Conservation (phyloP, 2,797 vertebrate genomes). For the Scleropages formosus region DNA sequence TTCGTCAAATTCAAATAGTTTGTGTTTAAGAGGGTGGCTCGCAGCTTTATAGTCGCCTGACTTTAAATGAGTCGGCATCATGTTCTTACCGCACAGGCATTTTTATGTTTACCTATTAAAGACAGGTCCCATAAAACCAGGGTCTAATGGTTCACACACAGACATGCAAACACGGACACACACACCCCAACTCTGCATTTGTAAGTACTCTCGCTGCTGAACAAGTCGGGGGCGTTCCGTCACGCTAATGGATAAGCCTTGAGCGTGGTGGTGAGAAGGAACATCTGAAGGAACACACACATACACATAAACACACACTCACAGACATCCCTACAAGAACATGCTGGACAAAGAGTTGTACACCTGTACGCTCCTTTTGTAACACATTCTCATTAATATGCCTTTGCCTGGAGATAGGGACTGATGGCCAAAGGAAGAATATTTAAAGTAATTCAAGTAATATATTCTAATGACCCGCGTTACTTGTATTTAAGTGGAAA, state of each 20-base stretch:
- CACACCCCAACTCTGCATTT: background rate
- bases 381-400: too few species aligned
- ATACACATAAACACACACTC: too few species aligned
- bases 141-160: constrained; percentile 31
- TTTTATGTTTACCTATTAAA: constrained; percentile 47
- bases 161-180: constrained; percentile 15
- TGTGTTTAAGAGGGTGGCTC: constrained; percentile 36
- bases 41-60: constrained; percentile 37
- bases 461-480: too few species aligned
- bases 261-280: background rate
- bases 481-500: too few species aligned
- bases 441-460: too few species aligned
- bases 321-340: too few species aligned
- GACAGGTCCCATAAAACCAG: constrained; percentile 39
- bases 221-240: background rate
- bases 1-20: constrained; percentile 31
- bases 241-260: background rate
- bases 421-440: too few species aligned
- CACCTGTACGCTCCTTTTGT: too few species aligned
- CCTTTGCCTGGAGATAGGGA: too few species aligned
- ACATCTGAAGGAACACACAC: background rate
- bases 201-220: background rate
- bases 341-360: too few species aligned
- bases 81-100: constrained; percentile 45
- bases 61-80: constrained; percentile 44